These are phyloP conservation scores for Alethe diademata DNA, from an alignment of 2,113 vertebrate genomes.

Conservation along the genomic window DNA sequence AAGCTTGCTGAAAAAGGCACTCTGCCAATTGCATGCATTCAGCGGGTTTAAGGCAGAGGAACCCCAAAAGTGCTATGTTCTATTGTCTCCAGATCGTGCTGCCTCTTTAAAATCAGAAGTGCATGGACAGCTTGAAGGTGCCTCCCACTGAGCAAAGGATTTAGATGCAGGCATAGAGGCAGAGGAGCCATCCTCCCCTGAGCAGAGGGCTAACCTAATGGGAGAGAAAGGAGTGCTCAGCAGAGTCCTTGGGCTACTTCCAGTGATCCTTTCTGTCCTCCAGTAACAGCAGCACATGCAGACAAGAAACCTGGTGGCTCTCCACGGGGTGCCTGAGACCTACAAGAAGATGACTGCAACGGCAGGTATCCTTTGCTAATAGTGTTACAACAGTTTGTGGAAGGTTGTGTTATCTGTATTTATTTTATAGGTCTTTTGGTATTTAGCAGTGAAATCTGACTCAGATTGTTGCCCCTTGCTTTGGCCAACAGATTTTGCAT, in stretches of 20 bases:
- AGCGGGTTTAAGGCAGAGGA: background rate
- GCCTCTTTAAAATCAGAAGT: constrained; percentile 71
- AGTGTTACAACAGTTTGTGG: background rate
- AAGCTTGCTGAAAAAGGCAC: background rate
- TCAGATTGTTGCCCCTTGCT: background rate
- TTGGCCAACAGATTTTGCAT: background rate
- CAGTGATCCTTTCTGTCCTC: background rate
- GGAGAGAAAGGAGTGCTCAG: background rate
- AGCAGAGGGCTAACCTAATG: background rate
- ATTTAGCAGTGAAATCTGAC: background rate
- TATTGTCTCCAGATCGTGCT: background rate
- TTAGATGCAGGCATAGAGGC: constrained; percentile 48
- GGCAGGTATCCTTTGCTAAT: constrained; percentile 41
- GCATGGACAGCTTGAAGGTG: constrained; percentile 51
- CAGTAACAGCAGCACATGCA: background rate
- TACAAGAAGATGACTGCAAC: background rate
- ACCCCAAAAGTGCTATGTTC: background rate
- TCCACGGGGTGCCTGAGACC: background rate
- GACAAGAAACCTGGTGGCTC: background rate
- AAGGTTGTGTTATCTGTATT: background rate
- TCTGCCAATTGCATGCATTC: background rate
- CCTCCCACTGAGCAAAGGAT: constrained; percentile 64
- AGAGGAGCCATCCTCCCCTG: constrained; percentile 6
- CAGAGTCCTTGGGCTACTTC: background rate
- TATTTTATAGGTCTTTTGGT: background rate